Conservation (phyloP, 2,113 vertebrate genomes). For the Oenanthe oenanthe region DNA sequence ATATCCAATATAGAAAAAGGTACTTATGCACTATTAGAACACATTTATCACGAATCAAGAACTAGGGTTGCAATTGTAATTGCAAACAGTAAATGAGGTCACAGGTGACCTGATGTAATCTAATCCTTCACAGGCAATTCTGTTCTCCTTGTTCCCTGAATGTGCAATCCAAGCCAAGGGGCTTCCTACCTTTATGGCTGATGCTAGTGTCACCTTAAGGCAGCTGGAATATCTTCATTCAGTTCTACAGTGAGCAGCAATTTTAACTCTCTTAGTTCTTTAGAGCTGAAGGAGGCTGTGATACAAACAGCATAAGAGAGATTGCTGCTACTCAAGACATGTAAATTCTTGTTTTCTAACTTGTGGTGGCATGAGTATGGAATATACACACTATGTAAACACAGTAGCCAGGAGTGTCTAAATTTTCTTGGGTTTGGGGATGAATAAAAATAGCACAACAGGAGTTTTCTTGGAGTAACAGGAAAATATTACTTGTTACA, state of each 20-base stretch:
- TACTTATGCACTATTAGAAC: neutral
- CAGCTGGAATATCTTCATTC: neutral
- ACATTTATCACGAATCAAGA: fast-evolving
- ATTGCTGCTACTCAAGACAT: neutral
- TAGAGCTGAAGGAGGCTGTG: neutral
- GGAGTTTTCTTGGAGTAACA: neutral
- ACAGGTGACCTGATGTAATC: neutral
- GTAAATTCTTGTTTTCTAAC: neutral
- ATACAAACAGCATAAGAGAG: neutral
- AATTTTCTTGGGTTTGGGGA: neutral
- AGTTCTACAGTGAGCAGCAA: neutral
- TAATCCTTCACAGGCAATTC: neutral
- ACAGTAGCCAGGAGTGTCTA: neutral
- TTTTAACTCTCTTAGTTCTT: neutral
- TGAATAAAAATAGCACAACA: neutral
- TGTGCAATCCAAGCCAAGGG: neutral
- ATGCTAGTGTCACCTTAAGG: neutral
- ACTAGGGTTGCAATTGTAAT: neutral
- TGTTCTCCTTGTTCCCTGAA: neutral
- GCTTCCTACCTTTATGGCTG: neutral
- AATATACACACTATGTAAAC: neutral
- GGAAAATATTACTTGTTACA: neutral
- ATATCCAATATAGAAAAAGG: neutral
- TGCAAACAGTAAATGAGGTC: neutral
- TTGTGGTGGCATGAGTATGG: fast-evolving